These are phyloP conservation scores for Oxyruncus cristatus DNA, from an alignment of 2,113 vertebrate genomes.

Conservation along the genomic window DNA sequence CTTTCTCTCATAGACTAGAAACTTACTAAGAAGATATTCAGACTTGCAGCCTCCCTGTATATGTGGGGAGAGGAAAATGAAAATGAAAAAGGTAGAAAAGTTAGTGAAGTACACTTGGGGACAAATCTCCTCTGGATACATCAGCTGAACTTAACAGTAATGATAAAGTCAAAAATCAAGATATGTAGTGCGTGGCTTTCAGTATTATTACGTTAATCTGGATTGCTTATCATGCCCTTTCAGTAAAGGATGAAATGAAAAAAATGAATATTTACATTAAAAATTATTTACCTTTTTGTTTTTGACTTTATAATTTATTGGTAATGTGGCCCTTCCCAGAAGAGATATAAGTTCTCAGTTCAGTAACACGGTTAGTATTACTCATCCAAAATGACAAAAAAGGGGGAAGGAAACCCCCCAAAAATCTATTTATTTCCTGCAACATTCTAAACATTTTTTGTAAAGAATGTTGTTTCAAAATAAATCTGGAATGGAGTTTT, in stretches of 20 bases:
- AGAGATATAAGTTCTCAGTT: neutral
- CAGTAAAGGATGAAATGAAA: neutral
- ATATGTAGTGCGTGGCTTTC: neutral
- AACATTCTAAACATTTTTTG: neutral
- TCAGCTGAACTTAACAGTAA: neutral
- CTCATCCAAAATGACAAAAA: constrained; percentile 24
- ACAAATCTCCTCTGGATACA: neutral
- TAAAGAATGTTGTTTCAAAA: neutral
- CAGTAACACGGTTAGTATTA: neutral
- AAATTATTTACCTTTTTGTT: neutral
- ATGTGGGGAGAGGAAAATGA: neutral
- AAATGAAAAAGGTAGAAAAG: neutral
- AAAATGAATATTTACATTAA: neutral
- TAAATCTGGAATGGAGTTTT: neutral
- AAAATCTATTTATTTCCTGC: neutral
- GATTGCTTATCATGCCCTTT: neutral
- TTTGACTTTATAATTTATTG: neutral
- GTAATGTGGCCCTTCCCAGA: constrained; percentile 7
- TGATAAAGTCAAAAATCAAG: neutral
- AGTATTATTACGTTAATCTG: neutral
- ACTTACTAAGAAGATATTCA: neutral
- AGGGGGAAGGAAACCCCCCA: neutral
- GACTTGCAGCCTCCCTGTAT: neutral
- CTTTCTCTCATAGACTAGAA: neutral
- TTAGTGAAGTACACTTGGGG: neutral